phyloP scores from a whole-genome alignment of 2,113 vertebrate species.

The Numenius arquata region DNA sequence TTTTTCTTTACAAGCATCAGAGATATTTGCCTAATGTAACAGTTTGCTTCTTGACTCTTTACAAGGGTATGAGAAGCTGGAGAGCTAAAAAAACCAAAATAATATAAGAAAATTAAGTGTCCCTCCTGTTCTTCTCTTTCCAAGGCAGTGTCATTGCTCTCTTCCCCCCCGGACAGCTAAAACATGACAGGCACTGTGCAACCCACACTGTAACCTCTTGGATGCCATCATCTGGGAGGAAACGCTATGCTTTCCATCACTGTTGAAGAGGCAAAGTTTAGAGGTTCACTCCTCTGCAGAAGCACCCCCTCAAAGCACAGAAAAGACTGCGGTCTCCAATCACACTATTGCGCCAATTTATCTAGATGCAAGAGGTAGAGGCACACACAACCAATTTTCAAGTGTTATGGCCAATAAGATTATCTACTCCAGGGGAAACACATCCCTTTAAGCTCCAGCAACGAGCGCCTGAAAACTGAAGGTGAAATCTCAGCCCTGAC shows the following conservation, averaged over 20 bases:
- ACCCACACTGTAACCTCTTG: neutral
- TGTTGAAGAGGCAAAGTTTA: neutral
- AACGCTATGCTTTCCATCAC: neutral
- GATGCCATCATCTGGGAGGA: neutral
- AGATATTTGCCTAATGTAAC: neutral
- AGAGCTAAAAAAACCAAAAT: neutral
- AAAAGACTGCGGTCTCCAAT: neutral
- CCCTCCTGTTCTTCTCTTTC: neutral
- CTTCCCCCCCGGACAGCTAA: neutral
- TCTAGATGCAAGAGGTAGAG: neutral
- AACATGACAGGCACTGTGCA: neutral
- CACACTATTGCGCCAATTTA: neutral
- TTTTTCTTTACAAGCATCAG: neutral
- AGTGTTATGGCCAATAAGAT: neutral
- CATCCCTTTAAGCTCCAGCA: neutral
- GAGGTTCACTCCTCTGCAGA: neutral
- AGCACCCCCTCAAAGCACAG: neutral
- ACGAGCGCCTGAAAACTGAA: neutral
- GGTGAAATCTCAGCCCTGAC: neutral
- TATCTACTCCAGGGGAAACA: neutral
- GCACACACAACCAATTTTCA: neutral
- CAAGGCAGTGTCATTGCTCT: neutral
- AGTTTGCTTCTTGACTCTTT: neutral
- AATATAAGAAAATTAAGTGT: neutral
- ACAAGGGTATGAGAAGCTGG: neutral